Evolutionary conservation across 2,797 vertebrate species (phyloP), one percentile per base, ranked within the genome.

Genomic region (Novumbra hubbsi): DNA sequence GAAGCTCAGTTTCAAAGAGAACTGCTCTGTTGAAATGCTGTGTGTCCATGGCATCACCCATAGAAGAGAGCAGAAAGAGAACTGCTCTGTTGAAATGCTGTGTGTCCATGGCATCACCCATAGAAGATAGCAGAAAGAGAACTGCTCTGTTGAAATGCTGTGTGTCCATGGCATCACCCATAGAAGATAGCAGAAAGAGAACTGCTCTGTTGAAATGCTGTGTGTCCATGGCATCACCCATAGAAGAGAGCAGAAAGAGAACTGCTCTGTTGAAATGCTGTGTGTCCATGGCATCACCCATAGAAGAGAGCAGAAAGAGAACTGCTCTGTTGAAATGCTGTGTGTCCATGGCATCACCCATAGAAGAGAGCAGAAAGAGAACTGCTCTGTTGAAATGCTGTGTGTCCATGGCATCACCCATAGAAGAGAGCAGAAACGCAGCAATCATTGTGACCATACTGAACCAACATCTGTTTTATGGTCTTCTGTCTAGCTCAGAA

Each of bases 21-120:
- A 76, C 81, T 82, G 77, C 85, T 84, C 79, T 66, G 17, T 83
- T 74, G 82, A 83, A 85, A 81, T 75, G 71, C 81, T 63, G n/a
- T 16, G 12, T 74, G 81, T 78, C 52, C 30, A 77, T 83, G 82
- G 62, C 62, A 60, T 78, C 75, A 73, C 76, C 72, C 30, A 27
- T 60, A 19, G 55, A 80, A 79, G 68, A 73, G 38, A 67, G 70
- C 19, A 21, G 79, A 74, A 74, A 32, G 75, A 38, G 19, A 72
- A 76, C 81, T 82, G 77, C 85, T 84, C 79, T 66, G 17, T 83
- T 74, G 82, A 83, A 85, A 81, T 75, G 71, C 81, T 63, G n/a
- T 16, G 12, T 74, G 81, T 78, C 52, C 30, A 77, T 83, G 82
- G 62, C 62, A 60, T 78, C 75, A 73, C 76, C 72, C 30, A 27